Evolutionary conservation across 2,797 vertebrate species (phyloP).

Genomic region (Coluber constrictor): DNA sequence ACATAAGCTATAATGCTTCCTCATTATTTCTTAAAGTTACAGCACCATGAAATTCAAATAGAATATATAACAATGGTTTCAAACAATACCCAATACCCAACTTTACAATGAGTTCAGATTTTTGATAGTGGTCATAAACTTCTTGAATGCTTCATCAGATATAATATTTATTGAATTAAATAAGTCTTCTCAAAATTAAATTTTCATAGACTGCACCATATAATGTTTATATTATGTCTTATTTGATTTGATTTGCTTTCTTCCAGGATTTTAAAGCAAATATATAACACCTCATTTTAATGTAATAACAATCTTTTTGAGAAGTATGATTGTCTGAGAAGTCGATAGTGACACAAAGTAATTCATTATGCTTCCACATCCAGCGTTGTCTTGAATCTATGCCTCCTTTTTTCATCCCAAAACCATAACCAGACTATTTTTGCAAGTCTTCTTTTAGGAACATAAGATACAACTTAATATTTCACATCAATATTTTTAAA

Average conservation of each 20-base stretch:
- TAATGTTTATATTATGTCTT: background rate
- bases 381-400: background rate
- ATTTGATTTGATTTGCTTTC: background rate
- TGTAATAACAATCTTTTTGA: background rate
- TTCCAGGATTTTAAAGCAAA: background rate
- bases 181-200: background rate
- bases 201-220: background rate
- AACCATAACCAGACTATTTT: background rate
- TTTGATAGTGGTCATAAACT: background rate
- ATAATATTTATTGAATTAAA: background rate
- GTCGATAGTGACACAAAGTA: background rate
- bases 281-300: background rate
- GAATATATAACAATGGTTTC: conserved; percentile 11
- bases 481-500: background rate
- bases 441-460: background rate
- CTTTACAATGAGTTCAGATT: background rate
- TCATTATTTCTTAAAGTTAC: conserved; percentile 15
- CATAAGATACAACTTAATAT: background rate
- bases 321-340: background rate
- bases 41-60: conserved; percentile 22
- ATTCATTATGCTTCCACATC: background rate
- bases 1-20: background rate
- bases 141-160: background rate
- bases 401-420: background rate
- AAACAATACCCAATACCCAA: background rate